phyloP scores from a whole-genome alignment of 2,113 vertebrate species.

The Solenodon paradoxus region DNA sequence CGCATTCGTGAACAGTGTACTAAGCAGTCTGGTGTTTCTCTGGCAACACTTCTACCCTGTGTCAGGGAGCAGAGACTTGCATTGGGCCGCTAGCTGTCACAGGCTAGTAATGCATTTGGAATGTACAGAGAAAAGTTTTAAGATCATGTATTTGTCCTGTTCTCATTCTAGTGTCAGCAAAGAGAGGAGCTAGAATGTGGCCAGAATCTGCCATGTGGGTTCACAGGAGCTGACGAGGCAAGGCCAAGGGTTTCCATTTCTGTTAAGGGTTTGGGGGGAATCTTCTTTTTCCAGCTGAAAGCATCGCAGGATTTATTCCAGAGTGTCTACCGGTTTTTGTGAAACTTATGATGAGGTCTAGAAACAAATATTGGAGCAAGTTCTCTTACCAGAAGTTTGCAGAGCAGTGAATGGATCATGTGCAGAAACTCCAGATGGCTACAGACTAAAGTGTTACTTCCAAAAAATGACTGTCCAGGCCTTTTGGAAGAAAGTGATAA shows the following conservation, averaged over 20 bases:
- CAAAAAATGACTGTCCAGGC: neutral
- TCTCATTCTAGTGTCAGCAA: neutral
- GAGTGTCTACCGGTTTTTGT: neutral
- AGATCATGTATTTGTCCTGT: neutral
- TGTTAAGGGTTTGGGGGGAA: neutral
- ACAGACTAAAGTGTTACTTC: neutral
- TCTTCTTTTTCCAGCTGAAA: neutral
- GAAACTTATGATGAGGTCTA: neutral
- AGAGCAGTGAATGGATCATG: neutral
- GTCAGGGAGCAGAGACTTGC: neutral
- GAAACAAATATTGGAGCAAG: neutral
- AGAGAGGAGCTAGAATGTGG: neutral
- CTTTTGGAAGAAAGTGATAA: neutral
- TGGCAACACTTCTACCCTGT: neutral
- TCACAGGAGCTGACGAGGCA: neutral
- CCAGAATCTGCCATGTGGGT: neutral
- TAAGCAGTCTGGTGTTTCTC: neutral
- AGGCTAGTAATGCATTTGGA: neutral
- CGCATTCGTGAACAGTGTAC: neutral
- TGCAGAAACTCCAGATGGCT: neutral
- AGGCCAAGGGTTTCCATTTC: neutral
- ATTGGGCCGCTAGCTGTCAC: neutral
- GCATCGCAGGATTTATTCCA: neutral
- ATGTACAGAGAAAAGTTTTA: slow-evolving; percentile 1
- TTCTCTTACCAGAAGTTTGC: neutral